Evolutionary conservation across 2,113 vertebrate genomes (phyloP), one percentile per base, ranked within the genome.

Genomic region (Hydropotes inermis): DNA sequence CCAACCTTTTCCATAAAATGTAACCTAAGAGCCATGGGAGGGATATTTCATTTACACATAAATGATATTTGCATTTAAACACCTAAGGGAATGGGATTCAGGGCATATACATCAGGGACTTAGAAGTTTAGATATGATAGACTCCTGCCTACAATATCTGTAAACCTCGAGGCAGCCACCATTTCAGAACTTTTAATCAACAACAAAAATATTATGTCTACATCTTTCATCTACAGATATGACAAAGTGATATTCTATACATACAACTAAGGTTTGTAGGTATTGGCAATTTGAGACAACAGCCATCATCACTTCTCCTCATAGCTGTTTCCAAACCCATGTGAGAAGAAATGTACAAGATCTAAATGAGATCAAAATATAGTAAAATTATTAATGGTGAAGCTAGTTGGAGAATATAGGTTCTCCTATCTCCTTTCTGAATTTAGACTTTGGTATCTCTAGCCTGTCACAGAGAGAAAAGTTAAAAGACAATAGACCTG

Each of bases 141-240:
- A 91, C 33, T 11, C 8, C 3, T 92, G 5, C 7, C 47, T 61
- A 16, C 5, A 4, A 28, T 5, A 57, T n/a, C 54, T 86, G 3
- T 64, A n/a, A 64, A 52, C 19, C 43, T 89, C 2, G n/a, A 92
- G 28, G 12, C 15, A 81, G 5, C n/a, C 43, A 61, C 7, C 13
- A 86, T 64, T 47, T 91, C n/a, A 58, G 23, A 10, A 76, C n/a
- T 97, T 97, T 61, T 81, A 58, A 70, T 67, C 97, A 85, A 57
- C 28, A 36, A 78, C 89, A 87, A 94, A 52, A 97, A 83, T 19
- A 95, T 85, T 55, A 96, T 74, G 3, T 61, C 95, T 30, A 39
- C 3, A 78, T 81, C 45, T 58, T 30, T 27, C 83, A 33, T 87
- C 91, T 70, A 95, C 23, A 89, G 54, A 93, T 36, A 91, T 82